Conservation (phyloP, 92 coral and sea anemone genomes). For the Umimayanthus chanpuru region DNA sequence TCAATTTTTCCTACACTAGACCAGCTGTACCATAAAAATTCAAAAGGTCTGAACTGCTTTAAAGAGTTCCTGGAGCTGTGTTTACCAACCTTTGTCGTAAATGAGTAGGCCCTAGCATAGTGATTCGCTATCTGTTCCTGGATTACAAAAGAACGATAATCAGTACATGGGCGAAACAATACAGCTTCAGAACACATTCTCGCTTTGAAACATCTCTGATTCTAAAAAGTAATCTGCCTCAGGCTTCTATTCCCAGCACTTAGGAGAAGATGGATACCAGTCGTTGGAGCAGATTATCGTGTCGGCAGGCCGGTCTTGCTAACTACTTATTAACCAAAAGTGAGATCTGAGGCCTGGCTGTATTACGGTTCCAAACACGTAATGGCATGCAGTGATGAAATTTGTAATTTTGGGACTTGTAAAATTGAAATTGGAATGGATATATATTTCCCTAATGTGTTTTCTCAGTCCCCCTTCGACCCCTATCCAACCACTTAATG, state of each 20-base stretch:
- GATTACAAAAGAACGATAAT: neutral
- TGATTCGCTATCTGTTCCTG: slow-evolving; percentile 97
- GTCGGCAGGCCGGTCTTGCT: neutral
- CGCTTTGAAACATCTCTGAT: neutral
- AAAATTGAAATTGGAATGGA: too few relatives aligned
- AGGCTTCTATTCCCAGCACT: neutral
- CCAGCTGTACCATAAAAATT: neutral
- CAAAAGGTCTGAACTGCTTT: neutral
- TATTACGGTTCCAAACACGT: too few relatives aligned
- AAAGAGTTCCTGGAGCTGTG: neutral
- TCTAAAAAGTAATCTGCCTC: neutral
- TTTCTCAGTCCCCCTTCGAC: neutral
- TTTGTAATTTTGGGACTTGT: too few relatives aligned
- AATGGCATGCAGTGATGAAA: too few relatives aligned
- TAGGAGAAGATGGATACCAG: too few relatives aligned
- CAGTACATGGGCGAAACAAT: neutral
- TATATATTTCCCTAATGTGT: too few relatives aligned
- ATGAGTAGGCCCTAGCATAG: slow-evolving; percentile 86
- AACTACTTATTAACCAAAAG: too few relatives aligned
- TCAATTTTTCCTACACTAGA: neutral
- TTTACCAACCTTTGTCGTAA: slow-evolving; percentile 85
- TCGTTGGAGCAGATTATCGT: neutral
- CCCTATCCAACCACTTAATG: neutral
- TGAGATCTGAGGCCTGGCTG: too few relatives aligned
- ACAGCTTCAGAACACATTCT: neutral